Evolutionary conservation across 2,113 vertebrate genomes (phyloP).

Genomic region (Tachuris rubrigastra): DNA sequence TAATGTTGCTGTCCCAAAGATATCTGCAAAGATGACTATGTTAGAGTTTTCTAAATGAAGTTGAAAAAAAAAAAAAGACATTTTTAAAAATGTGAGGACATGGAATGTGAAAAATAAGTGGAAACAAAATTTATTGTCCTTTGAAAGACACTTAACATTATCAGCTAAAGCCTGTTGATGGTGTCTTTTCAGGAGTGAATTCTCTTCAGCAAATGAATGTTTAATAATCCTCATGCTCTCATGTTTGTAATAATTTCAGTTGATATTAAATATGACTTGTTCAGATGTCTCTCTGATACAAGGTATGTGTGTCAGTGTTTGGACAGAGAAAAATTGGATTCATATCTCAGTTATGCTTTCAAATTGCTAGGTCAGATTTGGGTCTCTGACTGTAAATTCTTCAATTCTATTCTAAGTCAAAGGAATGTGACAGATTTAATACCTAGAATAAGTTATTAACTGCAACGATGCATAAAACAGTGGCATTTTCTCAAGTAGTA

Average conservation of each 20-base stretch:
- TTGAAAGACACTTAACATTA: constrained; percentile 52
- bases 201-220: constrained; percentile 20
- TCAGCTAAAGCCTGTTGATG: neutral
- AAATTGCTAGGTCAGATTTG: constrained; percentile 76
- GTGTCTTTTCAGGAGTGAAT: neutral
- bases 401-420: constrained; percentile 70
- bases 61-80: neutral
- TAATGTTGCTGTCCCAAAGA: neutral
- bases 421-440: constrained; percentile 85
- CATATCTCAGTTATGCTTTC: constrained; percentile 79
- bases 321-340: constrained; percentile 75
- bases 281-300: constrained; percentile 57
- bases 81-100: neutral
- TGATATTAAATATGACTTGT: constrained; percentile 62
- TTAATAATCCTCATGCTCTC: constrained; percentile 57
- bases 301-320: constrained; percentile 60
- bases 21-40: neutral
- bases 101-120: neutral
- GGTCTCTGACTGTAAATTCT: constrained; percentile 77
- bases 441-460: constrained; percentile 81
- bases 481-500: constrained; percentile 32
- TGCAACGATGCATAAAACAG: constrained; percentile 74
- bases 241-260: constrained; percentile 64
- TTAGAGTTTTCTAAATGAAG: neutral
- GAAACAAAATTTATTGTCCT: neutral